Conservation (phyloP, 1,140 invertebrate species). For the Drosophila novamexicana region DNA sequence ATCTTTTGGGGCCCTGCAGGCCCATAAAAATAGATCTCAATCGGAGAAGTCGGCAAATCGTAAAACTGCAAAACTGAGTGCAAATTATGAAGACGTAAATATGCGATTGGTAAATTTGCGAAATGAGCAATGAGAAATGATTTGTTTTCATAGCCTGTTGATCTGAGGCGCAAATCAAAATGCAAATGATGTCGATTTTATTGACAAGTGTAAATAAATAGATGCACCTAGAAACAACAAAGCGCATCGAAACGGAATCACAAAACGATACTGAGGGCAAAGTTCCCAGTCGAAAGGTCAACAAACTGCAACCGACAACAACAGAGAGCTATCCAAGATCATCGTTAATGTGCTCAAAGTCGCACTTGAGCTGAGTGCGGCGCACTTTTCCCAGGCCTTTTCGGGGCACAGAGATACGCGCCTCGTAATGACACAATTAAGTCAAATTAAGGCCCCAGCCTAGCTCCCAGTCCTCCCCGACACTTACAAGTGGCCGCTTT, state of each 20-base stretch:
- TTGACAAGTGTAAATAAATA: conserved; percentile 64
- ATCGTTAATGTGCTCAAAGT: conserved; percentile 27
- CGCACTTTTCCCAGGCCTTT: conserved; percentile 14
- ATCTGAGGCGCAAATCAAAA: conserved; percentile 42
- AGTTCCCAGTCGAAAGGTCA: conserved; percentile 19
- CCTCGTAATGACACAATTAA: conserved; percentile 76
- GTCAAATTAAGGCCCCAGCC: conserved; percentile 53
- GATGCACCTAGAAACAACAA: conserved; percentile 34
- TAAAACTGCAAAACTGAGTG: conserved; percentile 50
- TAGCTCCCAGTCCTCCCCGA: conserved; percentile 50
- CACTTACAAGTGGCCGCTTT: conserved; percentile 67
- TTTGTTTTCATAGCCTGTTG: conserved; percentile 55
- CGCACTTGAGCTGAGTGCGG: conserved; percentile 67
- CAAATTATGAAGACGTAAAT: conserved; percentile 65
- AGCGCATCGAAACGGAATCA: background rate
- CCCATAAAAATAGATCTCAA: conserved; percentile 52
- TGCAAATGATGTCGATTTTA: conserved; percentile 60
- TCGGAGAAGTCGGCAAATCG: conserved; percentile 25
- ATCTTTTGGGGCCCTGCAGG: background rate
- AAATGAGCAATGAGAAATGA: conserved; percentile 31
- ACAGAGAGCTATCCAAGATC: conserved; percentile 4
- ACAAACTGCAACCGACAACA: conserved; percentile 31
- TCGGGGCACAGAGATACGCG: conserved; percentile 36
- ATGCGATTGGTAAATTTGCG: conserved; percentile 47
- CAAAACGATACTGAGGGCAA: background rate